These are phyloP conservation scores for Mormyrus lacerda DNA, from an alignment of 2,113 vertebrate species.

Conservation along the genomic window DNA sequence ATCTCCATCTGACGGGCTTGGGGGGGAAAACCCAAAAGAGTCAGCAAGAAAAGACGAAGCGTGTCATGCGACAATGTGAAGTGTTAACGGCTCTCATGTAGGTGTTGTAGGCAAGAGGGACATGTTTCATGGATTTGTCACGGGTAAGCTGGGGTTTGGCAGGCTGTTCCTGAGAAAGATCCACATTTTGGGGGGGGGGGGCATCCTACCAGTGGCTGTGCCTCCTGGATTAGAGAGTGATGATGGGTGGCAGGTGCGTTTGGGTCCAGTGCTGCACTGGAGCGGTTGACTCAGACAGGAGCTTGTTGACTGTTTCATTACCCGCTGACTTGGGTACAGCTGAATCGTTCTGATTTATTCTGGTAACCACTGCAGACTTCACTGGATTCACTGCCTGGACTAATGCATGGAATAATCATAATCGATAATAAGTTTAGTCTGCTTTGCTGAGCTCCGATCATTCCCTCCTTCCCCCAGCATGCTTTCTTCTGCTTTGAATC, in stretches of 20 bases:
- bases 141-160: slow-evolving; percentile 60
- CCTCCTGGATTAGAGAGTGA: slow-evolving; percentile 56
- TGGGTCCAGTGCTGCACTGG: neutral
- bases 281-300: slow-evolving; percentile 59
- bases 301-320: slow-evolving; percentile 60
- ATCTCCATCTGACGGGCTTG: neutral
- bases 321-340: slow-evolving; percentile 61
- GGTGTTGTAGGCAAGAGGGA: slow-evolving; percentile 45
- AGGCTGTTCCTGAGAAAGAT: slow-evolving; percentile 37
- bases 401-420: slow-evolving; percentile 60
- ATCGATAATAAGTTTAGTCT: slow-evolving; percentile 60
- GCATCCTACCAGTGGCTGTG: neutral
- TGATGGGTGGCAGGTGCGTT: neutral
- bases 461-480: slow-evolving; percentile 49
- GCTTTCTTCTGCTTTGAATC: slow-evolving; percentile 50
- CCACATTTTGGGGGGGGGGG: slow-evolving; percentile 38
- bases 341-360: slow-evolving; percentile 67
- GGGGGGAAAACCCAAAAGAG: neutral
- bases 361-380: slow-evolving; percentile 69
- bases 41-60: neutral
- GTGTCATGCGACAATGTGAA: neutral
- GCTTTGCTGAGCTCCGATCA: slow-evolving; percentile 60
- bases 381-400: slow-evolving; percentile 66
- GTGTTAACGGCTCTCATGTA: slow-evolving; percentile 38
- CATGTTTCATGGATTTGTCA: slow-evolving; percentile 59